phyloP scores from a whole-genome alignment of 2,797 vertebrate species.

The Somateria mollissima region DNA sequence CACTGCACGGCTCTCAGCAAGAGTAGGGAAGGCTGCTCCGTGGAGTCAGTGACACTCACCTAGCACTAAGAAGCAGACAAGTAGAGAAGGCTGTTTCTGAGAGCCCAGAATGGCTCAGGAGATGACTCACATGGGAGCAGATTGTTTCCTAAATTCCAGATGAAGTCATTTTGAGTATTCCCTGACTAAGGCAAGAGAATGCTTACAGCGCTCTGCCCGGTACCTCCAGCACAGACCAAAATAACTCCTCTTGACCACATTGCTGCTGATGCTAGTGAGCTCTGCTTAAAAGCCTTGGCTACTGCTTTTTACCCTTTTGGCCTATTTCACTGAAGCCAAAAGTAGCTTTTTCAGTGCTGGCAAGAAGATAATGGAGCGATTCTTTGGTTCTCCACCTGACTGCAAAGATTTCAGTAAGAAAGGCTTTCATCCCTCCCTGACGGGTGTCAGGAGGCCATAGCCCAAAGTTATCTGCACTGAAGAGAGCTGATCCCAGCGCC shows the following conservation, averaged over 20 bases:
- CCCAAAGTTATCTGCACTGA: neutral
- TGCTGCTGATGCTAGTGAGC: slow-evolving; percentile 38
- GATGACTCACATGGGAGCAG: slow-evolving; percentile 60
- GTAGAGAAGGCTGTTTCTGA: slow-evolving; percentile 22
- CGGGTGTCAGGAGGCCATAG: neutral
- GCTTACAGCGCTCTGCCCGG: neutral
- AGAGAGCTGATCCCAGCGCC: neutral
- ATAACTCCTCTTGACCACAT: neutral
- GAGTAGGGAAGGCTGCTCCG: neutral
- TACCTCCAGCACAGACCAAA: slow-evolving; percentile 18
- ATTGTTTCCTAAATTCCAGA: slow-evolving; percentile 66
- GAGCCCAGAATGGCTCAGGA: slow-evolving; percentile 50
- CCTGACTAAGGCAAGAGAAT: slow-evolving; percentile 37
- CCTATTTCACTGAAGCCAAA: slow-evolving; percentile 23
- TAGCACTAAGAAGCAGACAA: neutral
- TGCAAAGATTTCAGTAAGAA: neutral
- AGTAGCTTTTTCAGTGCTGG: slow-evolving; percentile 17
- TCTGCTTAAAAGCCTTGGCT: slow-evolving; percentile 41
- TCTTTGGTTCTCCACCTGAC: slow-evolving; percentile 43
- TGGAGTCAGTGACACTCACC: neutral
- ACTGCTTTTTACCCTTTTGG: slow-evolving; percentile 23
- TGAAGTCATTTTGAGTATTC: slow-evolving; percentile 59
- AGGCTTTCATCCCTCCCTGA: neutral
- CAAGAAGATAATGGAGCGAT: neutral
- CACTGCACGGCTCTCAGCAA: neutral